Percentiles rank a stretch among this genome's conserved stretches.
phyloP scores from a whole-genome alignment of 2,888 invertebrate species.

The Onchidella celtica region DNA sequence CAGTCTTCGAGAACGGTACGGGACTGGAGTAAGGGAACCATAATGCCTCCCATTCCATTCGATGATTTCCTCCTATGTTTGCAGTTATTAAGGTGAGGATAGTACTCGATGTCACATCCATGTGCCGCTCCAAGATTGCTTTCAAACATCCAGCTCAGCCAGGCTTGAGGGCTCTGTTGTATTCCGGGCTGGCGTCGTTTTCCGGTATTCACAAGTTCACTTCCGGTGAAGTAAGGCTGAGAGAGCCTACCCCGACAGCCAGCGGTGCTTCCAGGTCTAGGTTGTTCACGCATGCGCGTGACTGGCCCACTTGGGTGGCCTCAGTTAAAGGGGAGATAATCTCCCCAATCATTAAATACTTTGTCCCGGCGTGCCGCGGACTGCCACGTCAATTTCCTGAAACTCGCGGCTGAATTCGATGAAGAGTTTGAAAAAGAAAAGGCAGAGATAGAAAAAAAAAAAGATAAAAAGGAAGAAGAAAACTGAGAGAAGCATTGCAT shows the following conservation, averaged over 20 bases:
- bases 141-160: background rate
- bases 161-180: background rate
- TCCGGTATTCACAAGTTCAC: conserved; percentile 12
- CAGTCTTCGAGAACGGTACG: no score
- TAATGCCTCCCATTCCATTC: no score
- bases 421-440: background rate
- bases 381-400: background rate
- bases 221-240: background rate
- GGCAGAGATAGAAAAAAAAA: background rate
- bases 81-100: no score
- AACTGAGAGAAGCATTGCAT: no score
- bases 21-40: no score
- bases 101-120: conserved; percentile 19
- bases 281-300: background rate
- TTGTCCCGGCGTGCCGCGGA: background rate
- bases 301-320: background rate
- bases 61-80: no score
- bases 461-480: background rate
- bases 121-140: background rate
- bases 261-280: background rate
- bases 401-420: background rate
- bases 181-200: background rate
- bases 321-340: background rate
- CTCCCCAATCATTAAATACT: background rate
- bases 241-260: background rate